phyloP scores from a whole-genome alignment of 2,113 vertebrate species.

The Globicephala melas region DNA sequence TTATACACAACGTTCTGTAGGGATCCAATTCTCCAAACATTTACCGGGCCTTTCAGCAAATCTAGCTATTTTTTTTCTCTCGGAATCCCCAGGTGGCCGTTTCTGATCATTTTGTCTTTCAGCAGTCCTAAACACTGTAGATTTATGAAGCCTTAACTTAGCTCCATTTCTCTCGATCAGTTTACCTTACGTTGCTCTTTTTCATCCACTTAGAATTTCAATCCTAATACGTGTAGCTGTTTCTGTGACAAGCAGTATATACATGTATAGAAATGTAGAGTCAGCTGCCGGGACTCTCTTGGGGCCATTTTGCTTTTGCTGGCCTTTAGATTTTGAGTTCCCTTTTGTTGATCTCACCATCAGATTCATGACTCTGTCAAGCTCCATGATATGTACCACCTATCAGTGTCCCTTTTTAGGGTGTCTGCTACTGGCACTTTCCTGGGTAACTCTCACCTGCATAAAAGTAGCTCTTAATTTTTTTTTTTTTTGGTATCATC shows the following conservation, averaged over 20 bases:
- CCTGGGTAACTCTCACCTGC: not conserved
- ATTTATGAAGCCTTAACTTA: not conserved
- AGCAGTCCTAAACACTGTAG: not conserved
- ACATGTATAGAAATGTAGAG: not conserved
- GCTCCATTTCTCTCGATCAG: not conserved
- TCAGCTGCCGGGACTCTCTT: not conserved
- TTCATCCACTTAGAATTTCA: slow-evolving; percentile 5
- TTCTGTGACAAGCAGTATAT: not conserved
- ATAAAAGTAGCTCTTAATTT: not conserved
- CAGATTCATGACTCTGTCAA: not conserved
- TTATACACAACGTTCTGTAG: not conserved
- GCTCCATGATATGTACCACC: not conserved
- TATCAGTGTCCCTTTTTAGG: not conserved
- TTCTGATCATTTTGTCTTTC: slow-evolving; percentile 40
- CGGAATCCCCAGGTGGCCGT: not conserved
- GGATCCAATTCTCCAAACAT: not conserved
- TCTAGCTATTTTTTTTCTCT: not conserved
- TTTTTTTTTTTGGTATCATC: not conserved
- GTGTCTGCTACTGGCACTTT: not conserved
- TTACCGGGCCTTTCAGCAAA: slow-evolving; percentile 28
- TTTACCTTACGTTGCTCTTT: slow-evolving; percentile 4
- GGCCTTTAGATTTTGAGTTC: not conserved
- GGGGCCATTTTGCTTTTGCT: not conserved
- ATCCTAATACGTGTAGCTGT: not conserved
- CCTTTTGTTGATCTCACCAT: not conserved